A percentile compares a stretch with the other conserved stretches of the same genome.
phyloP scores from a whole-genome alignment of 2,797 vertebrate genomes.

The Miichthys miiuy region DNA sequence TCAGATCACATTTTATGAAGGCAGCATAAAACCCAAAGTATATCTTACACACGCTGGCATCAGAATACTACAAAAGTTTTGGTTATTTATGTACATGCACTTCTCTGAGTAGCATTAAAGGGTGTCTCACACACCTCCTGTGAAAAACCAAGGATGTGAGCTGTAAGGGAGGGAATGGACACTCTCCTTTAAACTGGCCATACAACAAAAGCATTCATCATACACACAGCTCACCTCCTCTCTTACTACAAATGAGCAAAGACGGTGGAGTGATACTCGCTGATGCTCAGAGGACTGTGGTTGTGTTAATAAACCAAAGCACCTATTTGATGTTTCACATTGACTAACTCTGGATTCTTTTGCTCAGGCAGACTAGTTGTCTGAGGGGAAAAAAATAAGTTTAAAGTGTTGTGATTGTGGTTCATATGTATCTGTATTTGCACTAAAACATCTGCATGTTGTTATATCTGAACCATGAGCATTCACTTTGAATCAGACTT shows the following conservation, averaged over 20 bases:
- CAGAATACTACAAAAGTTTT: not conserved
- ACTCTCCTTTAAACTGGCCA: not conserved
- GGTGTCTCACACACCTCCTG: not conserved
- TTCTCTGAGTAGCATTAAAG: not conserved
- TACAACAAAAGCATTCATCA: not conserved
- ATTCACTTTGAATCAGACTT: not conserved
- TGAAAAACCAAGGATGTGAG: not conserved
- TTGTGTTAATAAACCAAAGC: not conserved
- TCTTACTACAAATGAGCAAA: too few species aligned
- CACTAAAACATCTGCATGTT: not conserved
- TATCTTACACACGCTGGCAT: not conserved
- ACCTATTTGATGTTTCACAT: not conserved
- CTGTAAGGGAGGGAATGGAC: not conserved
- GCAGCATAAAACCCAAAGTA: not conserved
- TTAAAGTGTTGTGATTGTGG: not conserved
- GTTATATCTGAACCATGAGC: not conserved
- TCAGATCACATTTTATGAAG: not conserved
- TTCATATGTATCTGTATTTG: not conserved
- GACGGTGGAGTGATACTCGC: not conserved
- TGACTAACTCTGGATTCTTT: conserved; percentile 4
- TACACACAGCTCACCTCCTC: not conserved
- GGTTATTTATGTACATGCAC: not conserved
- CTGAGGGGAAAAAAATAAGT: too few species aligned
- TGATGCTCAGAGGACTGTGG: not conserved
- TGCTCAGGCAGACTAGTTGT: not conserved